Percentiles rank a stretch among this genome's conserved stretches.
Evolutionary conservation across 2,797 vertebrate species (phyloP).

Genomic region (Danio choprae): DNA sequence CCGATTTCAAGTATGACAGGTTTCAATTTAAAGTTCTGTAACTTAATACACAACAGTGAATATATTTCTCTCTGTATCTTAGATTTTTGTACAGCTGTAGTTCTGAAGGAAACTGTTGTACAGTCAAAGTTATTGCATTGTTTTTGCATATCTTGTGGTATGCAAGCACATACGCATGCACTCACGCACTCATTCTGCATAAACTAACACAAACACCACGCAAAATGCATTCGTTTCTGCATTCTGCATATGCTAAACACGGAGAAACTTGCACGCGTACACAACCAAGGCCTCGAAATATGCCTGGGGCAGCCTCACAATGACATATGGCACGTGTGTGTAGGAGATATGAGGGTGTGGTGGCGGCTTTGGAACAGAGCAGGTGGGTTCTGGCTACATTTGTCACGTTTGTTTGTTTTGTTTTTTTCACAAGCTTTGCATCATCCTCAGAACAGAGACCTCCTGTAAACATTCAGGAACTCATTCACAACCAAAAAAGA

Average conservation of each 20-base stretch:
- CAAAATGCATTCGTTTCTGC: constrained; percentile 15
- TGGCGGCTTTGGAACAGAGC: constrained; percentile 31
- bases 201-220: constrained; percentile 37
- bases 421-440: constrained; percentile 52
- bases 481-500: constrained; percentile 36
- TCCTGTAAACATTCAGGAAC: constrained; percentile 45
- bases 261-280: constrained; percentile 28
- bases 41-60: constrained; percentile 85
- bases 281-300: constrained; percentile 52
- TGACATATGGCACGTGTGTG: constrained; percentile 51
- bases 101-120: constrained; percentile 77
- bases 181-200: constrained; percentile 44
- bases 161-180: constrained; percentile 67
- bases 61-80: constrained; percentile 67
- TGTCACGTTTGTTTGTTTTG: constrained; percentile 36
- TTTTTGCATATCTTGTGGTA: constrained; percentile 99
- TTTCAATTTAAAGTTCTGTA: constrained; percentile 90
- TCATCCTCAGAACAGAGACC: constrained; percentile 35
- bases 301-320: constrained; percentile 48
- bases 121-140: constrained; percentile 99
- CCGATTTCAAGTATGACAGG: constrained; percentile 97
- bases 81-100: constrained; percentile 80
- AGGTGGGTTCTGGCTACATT: constrained; percentile 54
- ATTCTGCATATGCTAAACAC: constrained; percentile 45
- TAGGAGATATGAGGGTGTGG: constrained; percentile 14